phyloP scores from a whole-genome alignment of 2,113 vertebrate species.

The Eulemur rufifrons region DNA sequence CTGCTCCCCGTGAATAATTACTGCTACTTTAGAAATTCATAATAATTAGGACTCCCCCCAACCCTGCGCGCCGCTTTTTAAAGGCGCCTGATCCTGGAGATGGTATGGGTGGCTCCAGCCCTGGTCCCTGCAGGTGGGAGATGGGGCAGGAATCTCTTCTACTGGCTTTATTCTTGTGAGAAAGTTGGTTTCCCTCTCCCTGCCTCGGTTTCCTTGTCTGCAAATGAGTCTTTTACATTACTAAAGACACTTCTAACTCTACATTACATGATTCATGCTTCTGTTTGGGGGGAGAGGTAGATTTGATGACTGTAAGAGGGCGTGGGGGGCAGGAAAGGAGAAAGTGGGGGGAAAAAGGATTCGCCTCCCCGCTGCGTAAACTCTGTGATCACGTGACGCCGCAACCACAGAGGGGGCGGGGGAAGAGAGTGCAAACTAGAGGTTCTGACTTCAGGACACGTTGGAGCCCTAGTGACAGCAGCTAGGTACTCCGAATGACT shows the following conservation, averaged over 20 bases:
- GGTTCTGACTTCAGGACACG: neutral
- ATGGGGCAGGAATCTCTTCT: neutral
- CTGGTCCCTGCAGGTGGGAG: neutral
- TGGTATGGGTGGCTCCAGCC: no score
- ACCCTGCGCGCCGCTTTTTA: neutral
- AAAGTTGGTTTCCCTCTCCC: neutral
- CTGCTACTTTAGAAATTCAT: constrained; percentile 69
- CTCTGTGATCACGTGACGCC: constrained; percentile 27
- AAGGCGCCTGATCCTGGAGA: neutral
- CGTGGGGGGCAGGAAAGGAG: neutral
- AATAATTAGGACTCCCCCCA: constrained; percentile 68
- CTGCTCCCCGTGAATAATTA: constrained; percentile 71
- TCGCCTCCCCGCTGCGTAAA: neutral
- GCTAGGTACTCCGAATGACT: neutral
- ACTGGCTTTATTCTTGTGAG: neutral
- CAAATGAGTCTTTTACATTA: neutral
- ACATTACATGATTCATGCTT: neutral
- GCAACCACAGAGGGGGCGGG: neutral
- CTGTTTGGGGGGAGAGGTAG: neutral
- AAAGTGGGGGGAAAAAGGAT: neutral
- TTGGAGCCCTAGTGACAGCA: neutral
- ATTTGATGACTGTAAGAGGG: neutral
- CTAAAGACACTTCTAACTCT: neutral
- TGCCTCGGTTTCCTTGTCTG: constrained; percentile 57
- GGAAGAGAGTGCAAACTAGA: neutral